Base-by-base conservation (phyloP, 2,113 vertebrate species). In the Dromiciops gliroides region DNA sequence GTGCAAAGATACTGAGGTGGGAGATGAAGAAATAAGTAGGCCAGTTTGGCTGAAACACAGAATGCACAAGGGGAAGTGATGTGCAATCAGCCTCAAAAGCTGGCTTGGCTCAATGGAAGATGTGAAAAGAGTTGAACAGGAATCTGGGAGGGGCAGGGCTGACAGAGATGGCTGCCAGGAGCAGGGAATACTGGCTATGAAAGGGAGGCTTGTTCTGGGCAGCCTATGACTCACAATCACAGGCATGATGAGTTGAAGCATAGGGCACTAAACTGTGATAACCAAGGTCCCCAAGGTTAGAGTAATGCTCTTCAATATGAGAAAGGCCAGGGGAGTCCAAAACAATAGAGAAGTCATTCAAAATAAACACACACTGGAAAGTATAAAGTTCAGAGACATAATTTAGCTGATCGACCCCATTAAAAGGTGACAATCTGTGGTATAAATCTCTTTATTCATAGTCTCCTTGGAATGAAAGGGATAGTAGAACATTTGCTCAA, bases 321-420 rank as follows among this genome's bases (percentile, higher is more conserved):
- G 60, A 75, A 75, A 37, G 5, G 60, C 37, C 60, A n/a, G 60
- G 16, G 60, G 37, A 75, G 12, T 75, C 37, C 60, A 95, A 95
- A 96, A 93, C 24, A 95, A 8, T 16, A 49, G 93, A 8, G 47
- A 50, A 37, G 53, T 94, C 67, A 93, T 6, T 31, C 90, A 92
- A n/a, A 94, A 95, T 94, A 95, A n/a, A 26, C 44, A 94, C n/a
- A 47, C 53, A 92, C 51, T 93, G 37, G 93, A 94, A 97, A 93
- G 94, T 14, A 37, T 37, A 67, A 3, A 56, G 88, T 91, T 94
- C 93, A 88, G 75, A 92, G 93, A 93, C 52, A 31, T 91, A 47
- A 95, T 95, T 94, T 92, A 89, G 75, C 95, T 94, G 50, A 23
- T 92, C 67, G 56, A 75, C 89, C 48, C 89, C 56, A 44, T 90